Evolutionary conservation across 2,888 invertebrate genomes (phyloP).

Genomic region (Cryptosula pallasiana): DNA sequence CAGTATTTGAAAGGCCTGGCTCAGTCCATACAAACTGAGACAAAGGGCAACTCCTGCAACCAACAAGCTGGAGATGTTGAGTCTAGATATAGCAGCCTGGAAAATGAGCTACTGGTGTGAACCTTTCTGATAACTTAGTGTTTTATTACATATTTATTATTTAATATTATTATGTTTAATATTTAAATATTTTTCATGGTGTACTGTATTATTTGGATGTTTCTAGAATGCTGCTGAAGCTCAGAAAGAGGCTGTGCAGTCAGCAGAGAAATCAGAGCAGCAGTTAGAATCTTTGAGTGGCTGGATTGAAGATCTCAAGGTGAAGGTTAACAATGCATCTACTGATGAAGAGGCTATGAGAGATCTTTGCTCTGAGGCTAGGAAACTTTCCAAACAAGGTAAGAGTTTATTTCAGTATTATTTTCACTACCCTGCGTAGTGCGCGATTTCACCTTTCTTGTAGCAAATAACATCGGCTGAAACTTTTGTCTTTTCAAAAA

Average conservation of each 20-base stretch:
- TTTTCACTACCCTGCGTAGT: too few relatives aligned
- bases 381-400: background rate
- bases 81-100: background rate
- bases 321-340: background rate
- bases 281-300: background rate
- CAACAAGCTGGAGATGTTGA: background rate
- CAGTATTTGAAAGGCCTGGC: background rate
- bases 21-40: background rate
- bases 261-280: background rate
- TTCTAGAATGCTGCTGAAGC: background rate
- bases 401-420: background rate
- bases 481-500: too few relatives aligned
- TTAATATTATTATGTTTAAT: background rate
- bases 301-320: background rate
- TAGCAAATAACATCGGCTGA: too few relatives aligned
- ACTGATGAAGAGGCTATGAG: background rate
- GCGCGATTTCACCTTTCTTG: too few relatives aligned
- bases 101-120: background rate
- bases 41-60: background rate
- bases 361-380: background rate
- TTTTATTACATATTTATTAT: background rate
- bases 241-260: slow-evolving; percentile 17
- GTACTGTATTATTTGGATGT: background rate
- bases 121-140: background rate
- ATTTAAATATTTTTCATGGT: background rate